Conservation (phyloP, 1,140 invertebrate species). For the Ridgeia piscesae region DNA sequence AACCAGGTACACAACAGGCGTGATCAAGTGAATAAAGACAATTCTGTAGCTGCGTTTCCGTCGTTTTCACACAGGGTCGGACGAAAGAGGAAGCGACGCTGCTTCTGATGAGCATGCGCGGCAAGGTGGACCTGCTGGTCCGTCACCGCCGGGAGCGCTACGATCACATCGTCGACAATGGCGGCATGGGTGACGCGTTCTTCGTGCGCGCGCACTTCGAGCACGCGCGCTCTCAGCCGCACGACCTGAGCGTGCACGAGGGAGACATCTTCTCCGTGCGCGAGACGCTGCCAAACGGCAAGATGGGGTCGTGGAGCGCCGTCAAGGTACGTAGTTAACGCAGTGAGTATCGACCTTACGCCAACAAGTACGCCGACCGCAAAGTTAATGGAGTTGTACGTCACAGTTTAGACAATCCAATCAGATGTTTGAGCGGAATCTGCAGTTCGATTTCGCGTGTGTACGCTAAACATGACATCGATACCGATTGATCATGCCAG, state of each 20-base stretch:
- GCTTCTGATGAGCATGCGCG: constrained; percentile 3
- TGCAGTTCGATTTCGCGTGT: too few species aligned
- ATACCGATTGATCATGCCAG: too few species aligned
- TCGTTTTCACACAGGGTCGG: not conserved
- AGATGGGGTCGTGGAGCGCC: constrained; percentile 25
- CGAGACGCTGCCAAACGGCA: constrained; percentile 25
- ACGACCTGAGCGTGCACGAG: constrained; percentile 20
- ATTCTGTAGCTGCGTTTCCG: not conserved
- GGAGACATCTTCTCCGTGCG: constrained; percentile 30
- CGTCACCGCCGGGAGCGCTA: constrained; percentile 11
- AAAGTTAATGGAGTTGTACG: too few species aligned
- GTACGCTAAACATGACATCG: too few species aligned
- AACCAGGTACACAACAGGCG: not conserved
- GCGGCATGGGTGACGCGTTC: constrained; percentile 25
- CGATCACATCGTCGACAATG: constrained; percentile 19
- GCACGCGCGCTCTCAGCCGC: constrained; percentile 17
- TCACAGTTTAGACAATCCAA: too few species aligned
- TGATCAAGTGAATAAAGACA: not conserved
- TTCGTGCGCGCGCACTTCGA: constrained; percentile 27
- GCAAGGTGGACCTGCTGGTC: constrained; percentile 18
- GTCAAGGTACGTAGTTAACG: constrained; percentile 18
- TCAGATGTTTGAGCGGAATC: too few species aligned
- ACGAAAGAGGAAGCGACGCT: constrained; percentile 25
- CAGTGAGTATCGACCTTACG: too few species aligned
- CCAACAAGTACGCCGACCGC: too few species aligned